Percentiles rank a stretch among this genome's conserved stretches.
Conservation (phyloP, 2,888 invertebrate genomes). For the Phengaris arion region DNA sequence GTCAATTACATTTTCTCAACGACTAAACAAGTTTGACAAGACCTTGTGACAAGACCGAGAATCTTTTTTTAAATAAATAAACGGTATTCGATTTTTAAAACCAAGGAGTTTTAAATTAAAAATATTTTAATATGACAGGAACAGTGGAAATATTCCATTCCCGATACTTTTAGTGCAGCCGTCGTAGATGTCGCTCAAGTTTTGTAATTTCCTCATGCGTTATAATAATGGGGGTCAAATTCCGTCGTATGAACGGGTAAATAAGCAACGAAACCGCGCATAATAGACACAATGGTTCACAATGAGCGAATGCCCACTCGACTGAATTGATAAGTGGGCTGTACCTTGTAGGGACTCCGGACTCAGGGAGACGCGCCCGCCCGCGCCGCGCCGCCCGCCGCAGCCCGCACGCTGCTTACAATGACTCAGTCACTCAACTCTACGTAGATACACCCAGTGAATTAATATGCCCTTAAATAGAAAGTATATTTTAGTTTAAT, state of each 20-base stretch:
- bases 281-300: slow-evolving; percentile 72
- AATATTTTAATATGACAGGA: no score
- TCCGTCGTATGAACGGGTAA: slow-evolving; percentile 63
- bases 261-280: slow-evolving; percentile 66
- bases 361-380: slow-evolving; percentile 46
- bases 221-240: slow-evolving; percentile 33
- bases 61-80: no score
- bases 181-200: background rate
- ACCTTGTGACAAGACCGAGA: no score
- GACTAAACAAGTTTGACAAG: no score
- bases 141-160: no score
- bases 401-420: slow-evolving; percentile 30
- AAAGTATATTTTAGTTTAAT: no score
- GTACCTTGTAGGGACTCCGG: slow-evolving; percentile 47
- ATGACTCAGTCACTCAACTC: slow-evolving; percentile 27
- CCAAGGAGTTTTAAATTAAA: no score
- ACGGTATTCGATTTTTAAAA: no score
- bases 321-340: slow-evolving; percentile 78
- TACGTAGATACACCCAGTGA: background rate
- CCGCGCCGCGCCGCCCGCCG: slow-evolving; percentile 51
- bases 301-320: slow-evolving; percentile 77
- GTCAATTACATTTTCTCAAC: no score
- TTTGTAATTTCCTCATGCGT: slow-evolving; percentile 14
- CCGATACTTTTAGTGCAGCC: no score
- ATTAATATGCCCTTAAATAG: background rate